Evolutionary conservation across 2,797 vertebrate genomes (phyloP).

Genomic region (Astyanax mexicanus): DNA sequence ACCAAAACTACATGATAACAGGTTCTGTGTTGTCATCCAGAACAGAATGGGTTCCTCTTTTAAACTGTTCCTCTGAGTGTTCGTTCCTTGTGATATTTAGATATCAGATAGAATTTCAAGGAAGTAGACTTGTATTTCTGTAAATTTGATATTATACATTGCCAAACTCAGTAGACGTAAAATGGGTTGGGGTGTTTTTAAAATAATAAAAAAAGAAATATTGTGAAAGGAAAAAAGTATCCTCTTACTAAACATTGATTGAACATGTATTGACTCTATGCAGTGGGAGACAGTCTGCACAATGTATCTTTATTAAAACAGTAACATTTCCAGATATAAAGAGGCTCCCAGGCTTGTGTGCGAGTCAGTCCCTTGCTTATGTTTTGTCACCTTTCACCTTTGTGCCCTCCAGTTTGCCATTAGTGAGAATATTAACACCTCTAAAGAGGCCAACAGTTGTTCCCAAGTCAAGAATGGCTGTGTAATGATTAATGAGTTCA

Average conservation of each 20-base stretch:
- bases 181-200: too few species aligned
- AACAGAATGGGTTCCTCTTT: not conserved
- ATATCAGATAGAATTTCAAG: too few species aligned
- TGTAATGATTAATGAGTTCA: slow-evolving; percentile 54
- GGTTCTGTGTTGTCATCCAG: not conserved
- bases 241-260: not conserved
- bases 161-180: too few species aligned
- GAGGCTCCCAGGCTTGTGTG: too few species aligned
- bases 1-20: too few species aligned
- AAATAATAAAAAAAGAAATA: too few species aligned
- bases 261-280: not conserved
- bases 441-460: slow-evolving; percentile 45
- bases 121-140: too few species aligned
- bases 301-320: not conserved
- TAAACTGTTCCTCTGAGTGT: not conserved
- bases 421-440: slow-evolving; percentile 40
- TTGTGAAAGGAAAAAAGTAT: too few species aligned
- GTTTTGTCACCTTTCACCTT: slow-evolving; percentile 25
- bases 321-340: not conserved
- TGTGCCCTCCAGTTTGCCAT: slow-evolving; percentile 42
- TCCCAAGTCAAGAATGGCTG: slow-evolving; percentile 39
- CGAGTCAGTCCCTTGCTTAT: slow-evolving; percentile 1
- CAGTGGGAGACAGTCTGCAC: not conserved
- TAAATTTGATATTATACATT: too few species aligned
- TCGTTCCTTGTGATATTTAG: not conserved